A percentile compares a stretch with the other conserved stretches of the same genome.
Evolutionary conservation across 2,888 invertebrate genomes (phyloP).

Genomic region (Argyresthia goedartella): DNA sequence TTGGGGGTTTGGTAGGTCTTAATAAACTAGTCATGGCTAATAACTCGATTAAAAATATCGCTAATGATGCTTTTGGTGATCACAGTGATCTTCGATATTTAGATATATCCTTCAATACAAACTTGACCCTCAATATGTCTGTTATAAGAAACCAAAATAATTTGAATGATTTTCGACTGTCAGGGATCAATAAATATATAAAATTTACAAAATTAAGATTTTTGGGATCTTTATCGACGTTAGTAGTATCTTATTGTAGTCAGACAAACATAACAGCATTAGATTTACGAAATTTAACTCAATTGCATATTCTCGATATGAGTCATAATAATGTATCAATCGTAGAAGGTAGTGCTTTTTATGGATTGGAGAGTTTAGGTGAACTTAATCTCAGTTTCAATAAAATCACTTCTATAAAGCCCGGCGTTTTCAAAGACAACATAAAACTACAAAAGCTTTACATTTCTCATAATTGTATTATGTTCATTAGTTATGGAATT

Average conservation of each 20-base stretch:
- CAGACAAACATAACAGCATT: constrained; percentile 25
- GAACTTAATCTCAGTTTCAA: constrained; percentile 39
- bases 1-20: constrained; percentile 22
- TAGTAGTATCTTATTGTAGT: constrained; percentile 26
- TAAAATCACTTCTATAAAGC: constrained; percentile 33
- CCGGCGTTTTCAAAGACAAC: constrained; percentile 38
- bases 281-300: constrained; percentile 14
- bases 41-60: constrained; percentile 25
- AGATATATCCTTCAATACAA: constrained; percentile 37
- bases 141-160: constrained; percentile 17
- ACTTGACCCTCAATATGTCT: constrained; percentile 21
- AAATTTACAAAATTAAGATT: constrained; percentile 19
- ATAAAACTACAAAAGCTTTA: constrained; percentile 25
- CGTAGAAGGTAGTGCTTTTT: constrained; percentile 25
- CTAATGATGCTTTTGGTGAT: constrained; percentile 21
- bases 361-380: constrained; percentile 21
- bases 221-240: constrained; percentile 15
- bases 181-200: constrained; percentile 22
- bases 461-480: constrained; percentile 38
- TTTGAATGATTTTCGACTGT: constrained; percentile 26
- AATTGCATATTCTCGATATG: constrained; percentile 23
- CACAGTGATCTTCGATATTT: constrained; percentile 24
- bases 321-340: constrained; percentile 26
- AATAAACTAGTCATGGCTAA: constrained; percentile 24
- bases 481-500: constrained; percentile 32